Evolutionary conservation across 2,797 vertebrate species (phyloP), one percentile per base, ranked within the genome.

Genomic region (Tragelaphus oryx): DNA sequence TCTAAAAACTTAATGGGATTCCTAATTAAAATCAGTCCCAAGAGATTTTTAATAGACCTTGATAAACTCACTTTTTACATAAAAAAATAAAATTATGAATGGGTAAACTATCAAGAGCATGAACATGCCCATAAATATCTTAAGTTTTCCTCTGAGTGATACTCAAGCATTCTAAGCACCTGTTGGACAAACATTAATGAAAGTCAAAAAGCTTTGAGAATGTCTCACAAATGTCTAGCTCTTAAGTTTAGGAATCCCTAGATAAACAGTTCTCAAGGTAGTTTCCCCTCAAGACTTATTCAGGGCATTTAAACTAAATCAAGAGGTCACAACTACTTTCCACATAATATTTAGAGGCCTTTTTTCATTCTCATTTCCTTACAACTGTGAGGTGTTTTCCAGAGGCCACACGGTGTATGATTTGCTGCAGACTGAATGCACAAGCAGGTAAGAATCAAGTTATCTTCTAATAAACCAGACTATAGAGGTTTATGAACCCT

Each of bases 1-100:
- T 84, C 59, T 57, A 94, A 92, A 94, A 75, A 75, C 28, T 24
- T 87, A 93, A 84, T 57, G 24, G 44, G 37, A 86, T 11, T 92
- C 60, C 41, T 68, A 83, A 75, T 76, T 92, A 83, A 97, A 96
- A 94, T 62, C 54, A 83, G 93, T 62, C 11, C 33, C 41, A 89
- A 92, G 8, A 91, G 33, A 65, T 74, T 76, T 88, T 68, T 87
- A 91, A 80, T 2, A 88, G 60, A 54, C n/a, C 30, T 76, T 81
- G 26, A 37, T 84, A 91, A 94, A n/a, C 33, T 65, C 33, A 48
- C 17, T 18, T 54, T 76, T 57, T 75, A 78, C 37, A 57, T 87
- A 26, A 74, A 71, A 79, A 76, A 71, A 60, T 68, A 46, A 79
- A 50, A 59, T 11, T 33, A 9, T 28, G 79, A 94, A 6, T 33